Evolutionary conservation across 1,140 invertebrate genomes (phyloP).

Genomic region (Triops cancriformis): DNA sequence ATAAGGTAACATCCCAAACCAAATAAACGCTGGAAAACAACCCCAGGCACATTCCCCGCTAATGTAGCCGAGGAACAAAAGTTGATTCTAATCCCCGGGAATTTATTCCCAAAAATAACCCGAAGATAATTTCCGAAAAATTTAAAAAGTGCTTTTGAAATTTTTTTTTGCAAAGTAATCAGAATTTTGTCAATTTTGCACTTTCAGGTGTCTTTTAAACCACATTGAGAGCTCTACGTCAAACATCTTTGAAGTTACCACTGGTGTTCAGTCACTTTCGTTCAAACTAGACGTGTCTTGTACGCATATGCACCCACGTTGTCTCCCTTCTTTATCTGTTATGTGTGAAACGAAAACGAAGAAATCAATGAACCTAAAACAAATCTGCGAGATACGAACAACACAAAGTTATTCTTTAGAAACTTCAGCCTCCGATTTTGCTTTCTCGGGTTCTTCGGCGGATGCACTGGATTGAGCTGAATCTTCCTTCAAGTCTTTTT

Average conservation of each 20-base stretch:
- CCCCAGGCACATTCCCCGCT: too few species aligned
- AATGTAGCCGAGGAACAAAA: too few species aligned
- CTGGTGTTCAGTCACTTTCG: not conserved
- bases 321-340: not conserved
- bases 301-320: not conserved
- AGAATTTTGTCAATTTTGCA: not conserved
- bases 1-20: not conserved
- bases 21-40: too few species aligned
- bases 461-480: conserved; percentile 37
- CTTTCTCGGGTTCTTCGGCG: conserved; percentile 1
- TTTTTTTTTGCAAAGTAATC: not conserved
- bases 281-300: not conserved
- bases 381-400: not conserved
- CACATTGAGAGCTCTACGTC: not conserved
- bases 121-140: not conserved
- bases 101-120: too few species aligned
- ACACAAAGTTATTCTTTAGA: not conserved
- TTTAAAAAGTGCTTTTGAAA: not conserved
- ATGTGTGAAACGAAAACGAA: not conserved
- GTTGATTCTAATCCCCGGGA: too few species aligned
- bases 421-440: not conserved
- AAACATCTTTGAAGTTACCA: not conserved
- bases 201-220: not conserved
- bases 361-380: not conserved
- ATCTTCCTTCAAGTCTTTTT: conserved; percentile 41